Evolutionary conservation across 2,888 invertebrate species (phyloP).

Genomic region (Entomobrya multifasciata): DNA sequence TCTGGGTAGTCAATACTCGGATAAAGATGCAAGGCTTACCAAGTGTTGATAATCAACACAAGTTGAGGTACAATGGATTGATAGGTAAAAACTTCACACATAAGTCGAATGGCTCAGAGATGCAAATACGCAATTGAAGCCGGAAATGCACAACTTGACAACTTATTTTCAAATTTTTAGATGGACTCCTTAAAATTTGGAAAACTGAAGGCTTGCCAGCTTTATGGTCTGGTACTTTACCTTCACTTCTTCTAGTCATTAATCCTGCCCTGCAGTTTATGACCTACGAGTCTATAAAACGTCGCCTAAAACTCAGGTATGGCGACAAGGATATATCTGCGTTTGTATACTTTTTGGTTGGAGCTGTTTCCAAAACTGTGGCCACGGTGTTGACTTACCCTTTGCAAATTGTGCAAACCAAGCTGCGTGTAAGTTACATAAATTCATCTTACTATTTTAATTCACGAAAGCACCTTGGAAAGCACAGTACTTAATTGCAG

Average conservation of each 20-base stretch:
- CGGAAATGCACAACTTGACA: too few species aligned
- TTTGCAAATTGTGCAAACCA: constrained; percentile 91
- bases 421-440: constrained; percentile 85
- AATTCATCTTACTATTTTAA: neutral
- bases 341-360: constrained; percentile 86
- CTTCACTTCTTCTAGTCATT: constrained; percentile 83
- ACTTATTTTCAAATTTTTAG: constrained; percentile 80
- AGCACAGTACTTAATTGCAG: too few species aligned
- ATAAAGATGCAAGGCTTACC: constrained; percentile 88
- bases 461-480: neutral
- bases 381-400: constrained; percentile 95
- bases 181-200: constrained; percentile 87
- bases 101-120: neutral
- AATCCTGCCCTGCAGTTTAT: constrained; percentile 97
- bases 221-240: constrained; percentile 87
- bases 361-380: constrained; percentile 92
- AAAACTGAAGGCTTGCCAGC: constrained; percentile 88
- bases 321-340: constrained; percentile 83
- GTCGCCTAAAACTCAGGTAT: constrained; percentile 84
- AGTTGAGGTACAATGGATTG: constrained; percentile 80
- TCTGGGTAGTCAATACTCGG: constrained; percentile 91
- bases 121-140: neutral
- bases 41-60: constrained; percentile 56
- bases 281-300: constrained; percentile 93
- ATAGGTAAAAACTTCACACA: constrained; percentile 80